Evolutionary conservation across 2,888 invertebrate genomes (phyloP).

Genomic region (Aleiodes alternator): DNA sequence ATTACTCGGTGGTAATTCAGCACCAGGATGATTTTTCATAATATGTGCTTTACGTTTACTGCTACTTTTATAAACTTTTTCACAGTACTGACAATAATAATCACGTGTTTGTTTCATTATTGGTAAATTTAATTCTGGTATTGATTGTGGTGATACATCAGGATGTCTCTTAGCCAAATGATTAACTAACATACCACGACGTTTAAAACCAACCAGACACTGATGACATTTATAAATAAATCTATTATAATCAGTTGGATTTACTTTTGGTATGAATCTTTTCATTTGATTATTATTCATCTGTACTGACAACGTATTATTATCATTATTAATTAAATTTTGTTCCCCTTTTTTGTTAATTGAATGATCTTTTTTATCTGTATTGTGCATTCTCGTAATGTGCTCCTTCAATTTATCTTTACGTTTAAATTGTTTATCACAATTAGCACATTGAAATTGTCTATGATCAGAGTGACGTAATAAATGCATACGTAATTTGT

Average conservation of each 20-base stretch:
- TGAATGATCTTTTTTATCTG: conserved; percentile 67
- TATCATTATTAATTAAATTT: conserved; percentile 39
- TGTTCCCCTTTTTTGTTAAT: conserved; percentile 48
- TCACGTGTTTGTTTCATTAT: conserved; percentile 86
- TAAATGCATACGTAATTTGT: conserved; percentile 85
- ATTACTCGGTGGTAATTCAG: conserved; percentile 79
- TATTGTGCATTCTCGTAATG: conserved; percentile 82
- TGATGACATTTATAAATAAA: conserved; percentile 87
- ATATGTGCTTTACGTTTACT: conserved; percentile 90
- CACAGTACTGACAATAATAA: conserved; percentile 91
- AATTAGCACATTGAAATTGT: conserved; percentile 85
- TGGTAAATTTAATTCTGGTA: conserved; percentile 86
- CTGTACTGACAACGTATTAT: not conserved
- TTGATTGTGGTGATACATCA: conserved; percentile 80
- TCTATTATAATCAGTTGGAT: conserved; percentile 82
- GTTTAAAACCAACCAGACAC: conserved; percentile 86
- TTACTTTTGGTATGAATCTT: conserved; percentile 78
- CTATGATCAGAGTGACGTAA: conserved; percentile 76
- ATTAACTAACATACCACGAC: conserved; percentile 91
- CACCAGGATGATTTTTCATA: conserved; percentile 88
- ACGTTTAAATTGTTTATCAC: conserved; percentile 86
- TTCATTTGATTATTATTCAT: conserved; percentile 70
- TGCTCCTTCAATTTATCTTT: conserved; percentile 86
- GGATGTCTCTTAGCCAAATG: conserved; percentile 89
- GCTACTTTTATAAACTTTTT: conserved; percentile 89